phyloP scores from a whole-genome alignment of 1,140 invertebrate genomes.

The Drosophila teissieri region DNA sequence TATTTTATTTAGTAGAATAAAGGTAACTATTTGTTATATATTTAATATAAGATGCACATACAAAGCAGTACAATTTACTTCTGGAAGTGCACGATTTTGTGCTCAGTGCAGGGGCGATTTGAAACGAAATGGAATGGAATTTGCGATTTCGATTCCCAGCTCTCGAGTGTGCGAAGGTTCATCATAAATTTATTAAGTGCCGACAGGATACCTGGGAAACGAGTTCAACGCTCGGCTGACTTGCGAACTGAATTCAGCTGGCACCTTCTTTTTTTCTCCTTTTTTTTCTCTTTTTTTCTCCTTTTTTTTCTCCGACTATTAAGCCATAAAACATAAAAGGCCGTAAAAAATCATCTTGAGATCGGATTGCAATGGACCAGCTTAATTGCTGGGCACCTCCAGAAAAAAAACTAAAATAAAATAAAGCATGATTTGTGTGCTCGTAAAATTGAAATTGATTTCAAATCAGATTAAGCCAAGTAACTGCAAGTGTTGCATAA shows the following conservation, averaged over 20 bases:
- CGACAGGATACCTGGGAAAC: conserved; percentile 61
- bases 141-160: conserved; percentile 22
- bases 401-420: conserved; percentile 1
- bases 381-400: conserved; percentile 29
- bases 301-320: conserved; percentile 19
- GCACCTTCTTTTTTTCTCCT: neutral
- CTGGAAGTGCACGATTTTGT: neutral
- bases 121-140: conserved; percentile 16
- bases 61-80: too few species aligned
- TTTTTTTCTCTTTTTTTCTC: too few species aligned
- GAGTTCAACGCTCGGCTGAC: conserved; percentile 40
- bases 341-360: conserved; percentile 48
- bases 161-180: conserved; percentile 64
- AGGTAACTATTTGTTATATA: too few species aligned
- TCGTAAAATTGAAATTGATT: conserved; percentile 44
- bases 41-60: too few species aligned
- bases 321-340: conserved; percentile 48
- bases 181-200: conserved; percentile 77
- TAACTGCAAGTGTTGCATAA: conserved; percentile 25
- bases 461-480: conserved; percentile 22
- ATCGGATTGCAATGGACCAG: conserved; percentile 36
- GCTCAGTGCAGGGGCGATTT: neutral
- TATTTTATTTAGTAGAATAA: too few species aligned
- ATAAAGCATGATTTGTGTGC: conserved; percentile 47
- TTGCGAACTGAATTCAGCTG: conserved; percentile 27